Evolutionary conservation across 2,797 vertebrate genomes (phyloP).

Genomic region (Rhynchotus rufescens): DNA sequence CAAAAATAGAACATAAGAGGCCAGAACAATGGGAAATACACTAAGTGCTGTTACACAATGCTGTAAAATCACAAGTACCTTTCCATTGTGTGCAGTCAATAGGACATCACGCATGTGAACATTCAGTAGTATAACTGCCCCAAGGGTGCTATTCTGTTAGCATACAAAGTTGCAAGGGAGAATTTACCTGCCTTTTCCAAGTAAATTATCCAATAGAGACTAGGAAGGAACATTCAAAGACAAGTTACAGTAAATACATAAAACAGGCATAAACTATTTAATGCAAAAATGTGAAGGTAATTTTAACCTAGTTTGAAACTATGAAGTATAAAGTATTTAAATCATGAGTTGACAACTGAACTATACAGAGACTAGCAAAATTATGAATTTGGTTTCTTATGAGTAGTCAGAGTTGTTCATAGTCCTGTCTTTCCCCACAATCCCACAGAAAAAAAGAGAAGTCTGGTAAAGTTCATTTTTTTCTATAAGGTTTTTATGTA

Average conservation of each 20-base stretch:
- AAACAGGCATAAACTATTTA: not conserved
- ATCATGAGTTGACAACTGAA: not conserved
- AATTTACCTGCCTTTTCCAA: not conserved
- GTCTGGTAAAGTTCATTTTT: not conserved
- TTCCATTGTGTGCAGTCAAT: not conserved
- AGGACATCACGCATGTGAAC: not conserved
- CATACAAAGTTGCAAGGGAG: not conserved
- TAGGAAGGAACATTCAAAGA: not conserved
- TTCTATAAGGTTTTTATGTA: not conserved
- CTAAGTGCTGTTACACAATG: not conserved
- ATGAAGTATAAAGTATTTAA: not conserved
- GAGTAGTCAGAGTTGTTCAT: not conserved
- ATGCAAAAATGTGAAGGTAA: not conserved
- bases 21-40: not conserved
- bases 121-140: not conserved
- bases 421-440: not conserved
- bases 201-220: not conserved
- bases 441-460: not conserved
- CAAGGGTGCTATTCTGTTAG: not conserved
- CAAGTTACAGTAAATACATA: not conserved
- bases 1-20: not conserved
- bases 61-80: not conserved
- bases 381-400: not conserved
- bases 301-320: not conserved
- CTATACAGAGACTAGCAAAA: not conserved